Base-by-base conservation (phyloP, 2,797 vertebrate genomes). In the Ataeniobius toweri region DNA sequence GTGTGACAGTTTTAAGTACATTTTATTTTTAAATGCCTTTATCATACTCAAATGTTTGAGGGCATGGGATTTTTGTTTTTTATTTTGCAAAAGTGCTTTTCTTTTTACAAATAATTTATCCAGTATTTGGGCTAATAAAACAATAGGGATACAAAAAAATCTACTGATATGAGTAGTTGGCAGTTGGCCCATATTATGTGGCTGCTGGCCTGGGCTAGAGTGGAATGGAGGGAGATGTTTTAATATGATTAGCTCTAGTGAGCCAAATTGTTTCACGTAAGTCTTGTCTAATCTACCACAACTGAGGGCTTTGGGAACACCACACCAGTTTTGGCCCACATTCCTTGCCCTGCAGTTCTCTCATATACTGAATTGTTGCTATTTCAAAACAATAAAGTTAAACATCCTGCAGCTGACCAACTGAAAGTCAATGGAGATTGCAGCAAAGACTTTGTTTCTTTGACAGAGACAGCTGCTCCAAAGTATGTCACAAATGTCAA, bases 221-320 rank as follows among this genome's bases (percentile, higher is more conserved):
- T n/a, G 71, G 71, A 36, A 50, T 39, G 26, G 44, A 55, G 50
- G 50, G 71, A 36, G 71, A 39, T 41, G 53, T 56, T 73, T 58
- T 24, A 73, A 73, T 73, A 53, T 56, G 20, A 56, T 53, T 73
- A 56, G 28, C 71, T 72, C 9, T 16, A 6, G 55, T 58, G 36
- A 44, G n/a, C 7, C 39, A 26, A 58, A 59, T 44, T 9, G 73
- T 61, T 61, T 61, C 56, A 61, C 41, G 48, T 59, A 61, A 61
- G 24, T 70, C 41, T 70, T 48, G 44, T 44, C 72, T 58, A 58
- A 56, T 73, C 72, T 73, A 44, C 55, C 55, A 58, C 39, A 59
- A 39, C 22, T 2, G 3, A 31, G 59, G 16, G 50, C 31, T 72
- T 55, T 72, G 50, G 31, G 71, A 55, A 36, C 71, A 72, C 50